Evolutionary conservation across 1,140 invertebrate species (phyloP), one percentile per base, ranked within the genome.

Genomic region (Brachionus angularis): DNA sequence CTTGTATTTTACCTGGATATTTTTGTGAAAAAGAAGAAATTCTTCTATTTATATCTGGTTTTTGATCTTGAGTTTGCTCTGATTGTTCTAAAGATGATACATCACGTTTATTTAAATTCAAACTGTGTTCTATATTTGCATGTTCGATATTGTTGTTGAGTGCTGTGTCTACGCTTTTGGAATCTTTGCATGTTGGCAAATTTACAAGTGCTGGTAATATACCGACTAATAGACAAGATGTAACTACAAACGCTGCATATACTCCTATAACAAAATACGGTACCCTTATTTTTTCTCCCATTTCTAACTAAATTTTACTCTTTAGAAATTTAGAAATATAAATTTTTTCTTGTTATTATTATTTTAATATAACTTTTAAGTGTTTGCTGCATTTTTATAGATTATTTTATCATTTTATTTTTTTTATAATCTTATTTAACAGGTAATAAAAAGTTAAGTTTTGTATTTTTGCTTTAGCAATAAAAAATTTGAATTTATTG

Each of bases 161-260:
- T n/a, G n/a, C n/a, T n/a, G n/a, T n/a, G n/a, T n/a, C n/a, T n/a
- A n/a, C n/a, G 27, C 18, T 16, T 34, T 55, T 2, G 3, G 4
- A 5, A 12, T 8, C 53, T 39, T 67, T 31, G 47, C 62, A 67
- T 31, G 8, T 10, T 16, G 62, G 62, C 18, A 39, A 14, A 29
- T 67, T 67, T n/a, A 67, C 62, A 27, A 67, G n/a, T 33, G 62
- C 39, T 31, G 62, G 62, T 46, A 67, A 5, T 12, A 67, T 7
- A 67, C 62, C 62, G 3, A 67, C 62, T 8, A 67, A 3, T n/a
- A 67, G 62, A 31, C 39, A 33, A n/a, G 62, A 67, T 16, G 3
- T 8, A 1, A 67, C 3, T 21, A 67, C 44, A 33, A 67, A 67
- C 18, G n/a, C 21, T 12, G 29, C 42, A 25, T 47, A 67, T 16